Evolutionary conservation across 2,888 invertebrate species (phyloP).

Genomic region (Galeopsomyia nigrocyanea): DNA sequence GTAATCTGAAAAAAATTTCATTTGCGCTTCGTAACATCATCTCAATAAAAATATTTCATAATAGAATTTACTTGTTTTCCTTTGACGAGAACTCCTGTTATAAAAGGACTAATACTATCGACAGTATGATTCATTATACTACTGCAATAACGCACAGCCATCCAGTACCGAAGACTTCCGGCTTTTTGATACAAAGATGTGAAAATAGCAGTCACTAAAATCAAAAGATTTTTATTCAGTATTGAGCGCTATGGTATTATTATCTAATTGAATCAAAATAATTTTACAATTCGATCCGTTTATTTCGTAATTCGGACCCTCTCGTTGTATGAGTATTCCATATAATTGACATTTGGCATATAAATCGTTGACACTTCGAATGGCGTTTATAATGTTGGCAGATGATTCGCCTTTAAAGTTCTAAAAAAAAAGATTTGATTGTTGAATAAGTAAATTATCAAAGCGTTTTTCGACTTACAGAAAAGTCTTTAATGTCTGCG

Average conservation of each 20-base stretch:
- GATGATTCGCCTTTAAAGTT: constrained; percentile 77
- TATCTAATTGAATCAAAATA: constrained; percentile 17
- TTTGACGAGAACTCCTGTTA: constrained; percentile 96
- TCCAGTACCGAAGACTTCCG: constrained; percentile 90
- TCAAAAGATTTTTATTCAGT: constrained; percentile 53
- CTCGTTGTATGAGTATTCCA: constrained; percentile 84
- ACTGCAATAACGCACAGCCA: constrained; percentile 94
- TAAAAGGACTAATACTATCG: constrained; percentile 98
- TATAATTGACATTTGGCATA: constrained; percentile 87
- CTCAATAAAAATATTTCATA: constrained; percentile 13
- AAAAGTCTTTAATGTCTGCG: constrained; percentile 73
- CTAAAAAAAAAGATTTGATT: constrained; percentile 63
- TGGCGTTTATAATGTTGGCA: constrained; percentile 80
- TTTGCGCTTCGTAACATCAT: not conserved
- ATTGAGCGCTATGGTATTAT: not conserved
- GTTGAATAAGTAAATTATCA: not conserved
- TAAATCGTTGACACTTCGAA: constrained; percentile 79
- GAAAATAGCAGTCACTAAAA: constrained; percentile 78
- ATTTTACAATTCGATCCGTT: constrained; percentile 66
- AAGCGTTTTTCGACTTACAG: constrained; percentile 62
- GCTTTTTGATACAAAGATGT: constrained; percentile 84
- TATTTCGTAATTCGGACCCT: constrained; percentile 85
- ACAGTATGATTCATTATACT: constrained; percentile 94
- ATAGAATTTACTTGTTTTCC: constrained; percentile 87
- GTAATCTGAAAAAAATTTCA: constrained; percentile 75